Conservation (phyloP, 2,113 vertebrate species). For the Oreocharis arfaki region DNA sequence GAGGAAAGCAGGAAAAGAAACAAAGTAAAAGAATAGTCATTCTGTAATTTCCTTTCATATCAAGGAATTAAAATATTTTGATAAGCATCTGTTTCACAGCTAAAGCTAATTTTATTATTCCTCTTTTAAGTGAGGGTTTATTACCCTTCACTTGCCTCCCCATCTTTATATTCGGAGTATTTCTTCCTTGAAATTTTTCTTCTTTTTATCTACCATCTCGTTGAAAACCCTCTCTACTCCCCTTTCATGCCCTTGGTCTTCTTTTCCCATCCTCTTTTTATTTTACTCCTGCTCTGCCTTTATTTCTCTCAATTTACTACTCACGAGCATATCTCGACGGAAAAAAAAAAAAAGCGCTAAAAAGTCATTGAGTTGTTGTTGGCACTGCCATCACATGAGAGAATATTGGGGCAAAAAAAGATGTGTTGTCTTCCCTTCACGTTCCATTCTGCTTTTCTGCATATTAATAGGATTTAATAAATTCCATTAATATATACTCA, state of each 20-base stretch:
- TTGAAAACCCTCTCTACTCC: neutral
- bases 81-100: neutral
- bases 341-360: neutral
- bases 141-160: neutral
- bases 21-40: neutral
- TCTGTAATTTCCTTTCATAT: neutral
- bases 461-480: neutral
- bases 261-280: neutral
- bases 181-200: neutral
- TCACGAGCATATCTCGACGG: rapidly evolving
- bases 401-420: neutral
- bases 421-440: neutral
- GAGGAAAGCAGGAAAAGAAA: neutral
- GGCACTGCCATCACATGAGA: neutral
- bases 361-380: neutral
- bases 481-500: neutral
- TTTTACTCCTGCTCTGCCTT: neutral
- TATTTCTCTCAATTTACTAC: neutral
- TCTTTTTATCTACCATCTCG: neutral
- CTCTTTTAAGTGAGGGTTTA: too few relatives aligned
- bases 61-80: neutral
- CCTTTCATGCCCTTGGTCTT: neutral
- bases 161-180: neutral
- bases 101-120: neutral
- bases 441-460: neutral